phyloP scores from a whole-genome alignment of 1,140 invertebrate genomes.

The Cyphomyrmex costatus region DNA sequence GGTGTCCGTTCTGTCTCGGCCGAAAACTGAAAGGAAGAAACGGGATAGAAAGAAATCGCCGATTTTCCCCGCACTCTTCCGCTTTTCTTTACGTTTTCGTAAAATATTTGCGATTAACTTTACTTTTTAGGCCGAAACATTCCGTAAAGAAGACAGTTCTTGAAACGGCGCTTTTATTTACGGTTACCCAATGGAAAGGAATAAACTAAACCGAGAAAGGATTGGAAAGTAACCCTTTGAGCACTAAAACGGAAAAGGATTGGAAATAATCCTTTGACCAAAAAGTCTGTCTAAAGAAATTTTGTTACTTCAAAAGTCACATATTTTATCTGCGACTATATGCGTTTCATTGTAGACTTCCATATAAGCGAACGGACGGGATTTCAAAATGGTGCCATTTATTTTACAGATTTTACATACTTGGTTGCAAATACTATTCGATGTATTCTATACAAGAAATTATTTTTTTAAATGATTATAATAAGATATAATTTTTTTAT shows the following conservation, averaged over 20 bases:
- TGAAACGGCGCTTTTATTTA: background rate
- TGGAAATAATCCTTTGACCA: background rate
- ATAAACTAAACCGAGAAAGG: too few relatives aligned
- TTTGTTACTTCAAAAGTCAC: background rate
- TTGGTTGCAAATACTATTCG: background rate
- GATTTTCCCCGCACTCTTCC: background rate
- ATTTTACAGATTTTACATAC: background rate
- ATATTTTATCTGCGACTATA: background rate
- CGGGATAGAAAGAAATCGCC: background rate
- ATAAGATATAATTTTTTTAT: too few relatives aligned
- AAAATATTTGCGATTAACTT: background rate
- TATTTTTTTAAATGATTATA: too few relatives aligned
- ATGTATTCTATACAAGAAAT: background rate
- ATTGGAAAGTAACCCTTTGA: too few relatives aligned
- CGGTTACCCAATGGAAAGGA: background rate
- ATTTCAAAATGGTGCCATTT: background rate
- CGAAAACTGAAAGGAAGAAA: background rate
- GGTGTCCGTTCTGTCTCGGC: constrained; percentile 17
- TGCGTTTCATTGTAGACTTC: background rate
- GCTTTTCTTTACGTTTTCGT: background rate
- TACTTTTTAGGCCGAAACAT: background rate
- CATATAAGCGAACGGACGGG: background rate
- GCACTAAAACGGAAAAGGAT: too few relatives aligned
- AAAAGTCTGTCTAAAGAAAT: background rate
- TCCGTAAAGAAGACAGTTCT: background rate